Evolutionary conservation across 2,888 invertebrate species (phyloP), one percentile per base, ranked within the genome.

Genomic region (Metacarcinus magister): DNA sequence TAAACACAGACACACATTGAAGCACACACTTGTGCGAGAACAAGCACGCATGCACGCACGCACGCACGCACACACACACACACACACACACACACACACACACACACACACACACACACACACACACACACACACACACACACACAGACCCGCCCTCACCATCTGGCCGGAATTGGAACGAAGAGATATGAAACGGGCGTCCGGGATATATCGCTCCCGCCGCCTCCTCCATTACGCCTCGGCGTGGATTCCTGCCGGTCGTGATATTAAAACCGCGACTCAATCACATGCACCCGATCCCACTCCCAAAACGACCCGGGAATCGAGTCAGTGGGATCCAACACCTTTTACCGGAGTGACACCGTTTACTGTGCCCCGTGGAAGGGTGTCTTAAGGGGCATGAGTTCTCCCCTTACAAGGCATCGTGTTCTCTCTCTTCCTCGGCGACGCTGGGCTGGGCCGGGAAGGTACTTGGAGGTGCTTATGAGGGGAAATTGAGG

Each of bases 181-280:
- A 94, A 89, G 82, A 28, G 87, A 46, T 82, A 28, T 82, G 87
- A 89, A 54, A 89, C 28, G 16, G 3, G 7, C 19, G 46, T 7
- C 46, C 44, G 8, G 54, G 39, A 54, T 54, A 32, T 39, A 87
- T 94, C 95, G 75, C 75, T 46, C 92, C 32, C 93, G 90, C 54
- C 93, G 46, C 95, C 95, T 93, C 95, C 95, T 95, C 95, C 95
- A 95, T 95, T 95, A 95, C 95, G 44, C 44, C 93, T 95, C 87
- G 93, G 95, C 89, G 93, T 54, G 95, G 95, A 93, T 95, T 95
- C 95, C 95, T 95, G 95, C 95, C 95, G 95, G 89, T 95, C 95
- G 93, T 95, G 95, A 95, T 95, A 95, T 95, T 95, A 95, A 95
- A 95, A 95, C 95, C 95, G 93, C 95, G 95, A 95, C 95, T 95